These are phyloP conservation scores for Pseudochirops cupreus DNA, from an alignment of 2,797 vertebrate species.

Conservation along the genomic window DNA sequence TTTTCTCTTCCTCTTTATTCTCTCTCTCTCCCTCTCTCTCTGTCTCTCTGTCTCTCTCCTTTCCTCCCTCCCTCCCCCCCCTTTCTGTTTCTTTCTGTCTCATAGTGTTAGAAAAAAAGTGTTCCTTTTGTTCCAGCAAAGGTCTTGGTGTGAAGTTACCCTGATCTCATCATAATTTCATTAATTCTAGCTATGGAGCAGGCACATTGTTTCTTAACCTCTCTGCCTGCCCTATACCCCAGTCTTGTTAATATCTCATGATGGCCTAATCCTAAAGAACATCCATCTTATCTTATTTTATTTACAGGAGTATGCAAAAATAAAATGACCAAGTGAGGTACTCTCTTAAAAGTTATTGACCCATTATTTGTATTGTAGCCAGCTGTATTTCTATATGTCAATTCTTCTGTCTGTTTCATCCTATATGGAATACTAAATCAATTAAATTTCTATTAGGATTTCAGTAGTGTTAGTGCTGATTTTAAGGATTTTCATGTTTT, in stretches of 20 bases:
- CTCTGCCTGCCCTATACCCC: background rate
- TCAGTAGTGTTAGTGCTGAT: slow-evolving; percentile 31
- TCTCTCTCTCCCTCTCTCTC: background rate
- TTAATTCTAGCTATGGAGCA: slow-evolving; percentile 25
- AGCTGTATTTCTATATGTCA: slow-evolving; percentile 32
- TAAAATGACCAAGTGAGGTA: slow-evolving; percentile 1
- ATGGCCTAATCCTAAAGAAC: background rate
- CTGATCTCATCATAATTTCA: background rate
- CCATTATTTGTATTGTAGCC: slow-evolving; percentile 40
- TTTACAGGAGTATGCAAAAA: slow-evolving; percentile 36
- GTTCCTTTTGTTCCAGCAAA: slow-evolving; percentile 8
- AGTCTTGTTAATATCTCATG: slow-evolving; percentile 34
- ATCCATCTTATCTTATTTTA: slow-evolving; percentile 48
- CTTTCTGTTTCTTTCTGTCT: background rate
- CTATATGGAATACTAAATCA: slow-evolving; percentile 29
- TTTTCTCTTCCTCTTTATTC: background rate
- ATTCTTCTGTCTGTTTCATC: background rate
- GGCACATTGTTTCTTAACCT: background rate
- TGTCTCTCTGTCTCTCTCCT: background rate
- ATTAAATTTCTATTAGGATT: slow-evolving; percentile 14
- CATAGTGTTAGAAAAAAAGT: background rate
- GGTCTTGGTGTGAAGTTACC: background rate
- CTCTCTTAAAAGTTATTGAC: slow-evolving; percentile 46
- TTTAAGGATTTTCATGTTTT: slow-evolving; percentile 35
- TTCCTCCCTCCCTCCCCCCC: background rate